Evolutionary conservation across 2,888 invertebrate species (phyloP), one percentile per base, ranked within the genome.

Genomic region (Ectropis crepuscularia): DNA sequence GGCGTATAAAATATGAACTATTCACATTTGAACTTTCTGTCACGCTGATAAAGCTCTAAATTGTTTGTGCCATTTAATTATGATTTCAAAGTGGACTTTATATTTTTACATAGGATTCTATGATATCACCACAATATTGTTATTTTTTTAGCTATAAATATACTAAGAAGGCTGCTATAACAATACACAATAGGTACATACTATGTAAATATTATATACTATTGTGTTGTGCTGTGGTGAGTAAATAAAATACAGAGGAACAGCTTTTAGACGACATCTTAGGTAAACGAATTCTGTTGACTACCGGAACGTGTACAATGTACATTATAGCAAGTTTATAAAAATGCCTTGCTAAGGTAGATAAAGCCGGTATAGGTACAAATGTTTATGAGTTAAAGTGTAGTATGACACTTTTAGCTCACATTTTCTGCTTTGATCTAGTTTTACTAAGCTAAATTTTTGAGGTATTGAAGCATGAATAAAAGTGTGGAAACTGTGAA

Each of bases 41-140:
- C 65, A 67, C 61, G 68, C 76, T 80, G 73, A 72, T 72, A 70
- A 77, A 77, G 72, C 74, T 82, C 78, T 81, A 83, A 83, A 85
- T 79, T 83, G 73, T 78, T 81, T 80, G 88, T 88, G 88, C 88
- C 88, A 88, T 88, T 83, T 60, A 45, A 37, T 54, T 53, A 48
- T 53, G 48, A 53, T 39, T 39, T 42, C 72, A 73, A 74, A 69
- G 57, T 59, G 43, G 49, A 57, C 57, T 64, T 55, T 37, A 45
- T 63, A 64, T 64, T 61, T 70, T 65, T 61, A 61, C 57, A 66
- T 61, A 60, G 59, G 39, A 51, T 47, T 59, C 38, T 43, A 47
- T 46, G 8, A 53, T 54, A 12, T 62, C 47, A 38, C 57, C 46
- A 38, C 38, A 51, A 37, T 53, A 5, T 57, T 57, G 57, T 62